Conservation (phyloP, 2,113 vertebrate genomes). For the Laticauda colubrina region DNA sequence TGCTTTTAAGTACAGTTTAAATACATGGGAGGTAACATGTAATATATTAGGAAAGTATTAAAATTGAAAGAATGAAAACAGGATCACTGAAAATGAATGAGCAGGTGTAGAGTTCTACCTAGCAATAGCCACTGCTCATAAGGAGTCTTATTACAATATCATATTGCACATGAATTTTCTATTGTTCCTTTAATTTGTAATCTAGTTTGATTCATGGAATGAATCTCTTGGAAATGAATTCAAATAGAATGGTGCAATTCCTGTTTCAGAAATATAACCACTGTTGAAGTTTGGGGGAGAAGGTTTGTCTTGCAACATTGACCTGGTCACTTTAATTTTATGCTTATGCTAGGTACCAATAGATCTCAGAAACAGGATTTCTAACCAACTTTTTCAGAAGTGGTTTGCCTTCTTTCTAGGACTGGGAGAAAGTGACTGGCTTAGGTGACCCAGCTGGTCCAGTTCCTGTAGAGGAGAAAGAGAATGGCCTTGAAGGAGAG, state of each 20-base stretch:
- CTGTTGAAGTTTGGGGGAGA: background rate
- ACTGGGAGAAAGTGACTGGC: background rate
- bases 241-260: background rate
- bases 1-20: slow-evolving; percentile 91
- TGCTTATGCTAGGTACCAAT: background rate
- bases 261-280: background rate
- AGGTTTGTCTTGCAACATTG: too few species aligned
- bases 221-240: background rate
- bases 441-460: background rate
- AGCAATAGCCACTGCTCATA: slow-evolving; percentile 25
- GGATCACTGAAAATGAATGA: slow-evolving; percentile 54
- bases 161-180: slow-evolving; percentile 28
- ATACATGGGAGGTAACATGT: slow-evolving; percentile 82
- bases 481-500: background rate
- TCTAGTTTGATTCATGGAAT: slow-evolving; percentile 27
- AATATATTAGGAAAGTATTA: slow-evolving; percentile 78
- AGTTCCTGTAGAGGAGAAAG: background rate
- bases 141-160: slow-evolving; percentile 20
- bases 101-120: slow-evolving; percentile 57
- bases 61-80: slow-evolving; percentile 72
- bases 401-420: background rate
- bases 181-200: slow-evolving; percentile 35
- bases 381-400: background rate
- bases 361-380: background rate
- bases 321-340: background rate